phyloP scores from a whole-genome alignment of 1,140 invertebrate species.

The Saccostrea glomerata region DNA sequence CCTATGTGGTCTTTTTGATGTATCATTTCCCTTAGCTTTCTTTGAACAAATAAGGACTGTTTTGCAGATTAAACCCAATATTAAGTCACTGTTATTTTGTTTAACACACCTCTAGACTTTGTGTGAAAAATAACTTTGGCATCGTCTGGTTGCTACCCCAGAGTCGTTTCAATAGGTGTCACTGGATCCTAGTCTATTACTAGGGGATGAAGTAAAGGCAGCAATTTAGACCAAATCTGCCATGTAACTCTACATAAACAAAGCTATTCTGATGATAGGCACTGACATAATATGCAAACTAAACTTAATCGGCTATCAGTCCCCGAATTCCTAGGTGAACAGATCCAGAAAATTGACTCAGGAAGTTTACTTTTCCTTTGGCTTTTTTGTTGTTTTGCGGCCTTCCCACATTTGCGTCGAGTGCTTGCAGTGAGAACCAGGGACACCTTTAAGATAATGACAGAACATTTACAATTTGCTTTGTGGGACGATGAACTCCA shows the following conservation, averaged over 20 bases:
- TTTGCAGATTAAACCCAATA: slow-evolving; percentile 22
- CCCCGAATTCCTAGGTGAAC: background rate
- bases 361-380: slow-evolving; percentile 26
- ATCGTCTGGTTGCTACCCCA: slow-evolving; percentile 5
- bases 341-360: slow-evolving; percentile 19
- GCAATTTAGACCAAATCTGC: slow-evolving; percentile 1
- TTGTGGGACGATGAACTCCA: background rate
- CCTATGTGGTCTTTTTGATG: background rate
- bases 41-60: slow-evolving; percentile 9
- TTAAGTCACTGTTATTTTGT: background rate
- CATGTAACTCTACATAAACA: slow-evolving; percentile 30
- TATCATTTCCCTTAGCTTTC: background rate
- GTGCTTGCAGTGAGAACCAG: slow-evolving; percentile 5
- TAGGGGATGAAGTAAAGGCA: background rate
- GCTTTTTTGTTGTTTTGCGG: background rate
- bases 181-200: slow-evolving; percentile 8
- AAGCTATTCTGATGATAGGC: slow-evolving; percentile 33
- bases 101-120: background rate
- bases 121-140: background rate
- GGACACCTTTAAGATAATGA: slow-evolving; percentile 22
- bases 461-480: background rate
- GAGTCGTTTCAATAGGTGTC: background rate
- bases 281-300: slow-evolving; percentile 36
- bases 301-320: background rate
- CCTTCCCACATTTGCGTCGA: slow-evolving; percentile 16